phyloP scores from a whole-genome alignment of 2,113 vertebrate genomes.

The Grantiella picta region DNA sequence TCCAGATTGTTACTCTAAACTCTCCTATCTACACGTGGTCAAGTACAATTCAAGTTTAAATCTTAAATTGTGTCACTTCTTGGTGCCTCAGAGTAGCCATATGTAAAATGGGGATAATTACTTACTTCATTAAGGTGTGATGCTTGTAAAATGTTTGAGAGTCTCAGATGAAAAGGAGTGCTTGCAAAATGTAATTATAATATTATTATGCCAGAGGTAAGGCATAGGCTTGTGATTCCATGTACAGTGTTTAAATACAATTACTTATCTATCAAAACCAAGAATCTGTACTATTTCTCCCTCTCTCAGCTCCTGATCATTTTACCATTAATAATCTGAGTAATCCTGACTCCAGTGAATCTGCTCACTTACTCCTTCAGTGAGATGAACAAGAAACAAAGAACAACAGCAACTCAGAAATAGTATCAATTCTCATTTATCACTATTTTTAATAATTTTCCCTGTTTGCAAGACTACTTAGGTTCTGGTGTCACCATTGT shows the following conservation, averaged over 20 bases:
- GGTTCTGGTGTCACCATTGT: neutral
- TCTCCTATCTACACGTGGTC: neutral
- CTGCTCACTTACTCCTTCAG: neutral
- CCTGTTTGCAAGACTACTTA: neutral
- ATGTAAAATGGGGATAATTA: constrained; percentile 27
- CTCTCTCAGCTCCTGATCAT: neutral
- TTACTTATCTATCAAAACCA: constrained; percentile 43
- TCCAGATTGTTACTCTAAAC: neutral
- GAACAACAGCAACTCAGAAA: neutral
- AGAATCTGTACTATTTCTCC: constrained; percentile 11
- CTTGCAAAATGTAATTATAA: constrained; percentile 50
- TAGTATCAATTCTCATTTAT: neutral
- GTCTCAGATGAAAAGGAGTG: constrained; percentile 37
- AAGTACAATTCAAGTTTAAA: neutral
- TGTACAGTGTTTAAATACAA: constrained; percentile 15
- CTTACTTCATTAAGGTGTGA: constrained; percentile 48
- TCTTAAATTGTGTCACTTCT: constrained; percentile 6
- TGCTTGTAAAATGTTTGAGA: constrained; percentile 21
- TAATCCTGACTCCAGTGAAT: neutral
- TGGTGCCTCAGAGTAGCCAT: neutral
- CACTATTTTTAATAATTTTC: neutral
- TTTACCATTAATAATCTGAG: neutral
- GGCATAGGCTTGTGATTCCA: constrained; percentile 24
- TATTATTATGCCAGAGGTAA: constrained; percentile 54
- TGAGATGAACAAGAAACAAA: neutral